Evolutionary conservation across 2,888 invertebrate species (phyloP), one percentile per base, ranked within the genome.

Genomic region (Epistrophe grossulariae): DNA sequence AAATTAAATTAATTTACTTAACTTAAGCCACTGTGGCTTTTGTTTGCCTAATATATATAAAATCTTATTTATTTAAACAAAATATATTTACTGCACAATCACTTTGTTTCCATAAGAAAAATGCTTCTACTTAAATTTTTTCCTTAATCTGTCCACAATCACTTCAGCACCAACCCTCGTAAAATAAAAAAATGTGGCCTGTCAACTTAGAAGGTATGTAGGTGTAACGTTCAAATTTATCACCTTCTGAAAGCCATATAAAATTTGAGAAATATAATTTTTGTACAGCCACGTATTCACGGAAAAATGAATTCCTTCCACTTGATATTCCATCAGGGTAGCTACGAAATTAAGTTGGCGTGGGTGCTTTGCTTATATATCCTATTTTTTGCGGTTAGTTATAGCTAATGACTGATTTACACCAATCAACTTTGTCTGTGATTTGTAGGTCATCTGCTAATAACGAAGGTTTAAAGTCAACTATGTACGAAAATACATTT

Each of bases 101-200:
- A 45, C 8, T n/a, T 45, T 45, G 45, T 45, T 45, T 45, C n/a
- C n/a, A 45, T 45, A 45, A 45, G 45, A 45, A n/a, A 45, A 45
- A 45, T n/a, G 9, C 8, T 0, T 8, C n/a, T 45, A 45, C 45
- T 45, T 45, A 17, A n/a, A 45, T 45, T 45, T 45, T 0, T n/a
- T 17, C 8, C 45, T 45, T n/a, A 45, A 45, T 45, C n/a, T n/a
- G n/a, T 45, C 45, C 45, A n/a, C 45, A 45, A 45, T n/a, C n/a
- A 45, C n/a, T 45, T 45, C 45, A 45, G n/a, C 8, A 45, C n/a
- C 45, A 45, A 45, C 45, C 45, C n/a, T 45, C 45, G 45, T n/a
- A 45, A 45, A 45, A 45, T 45, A n/a, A 45, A 45, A 45, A 45
- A 45, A n/a, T 45, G n/a, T 45, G n/a, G 3, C 45, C 45, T 45